Evolutionary conservation across 2,888 invertebrate genomes (phyloP).

Genomic region (Patella depressa): DNA sequence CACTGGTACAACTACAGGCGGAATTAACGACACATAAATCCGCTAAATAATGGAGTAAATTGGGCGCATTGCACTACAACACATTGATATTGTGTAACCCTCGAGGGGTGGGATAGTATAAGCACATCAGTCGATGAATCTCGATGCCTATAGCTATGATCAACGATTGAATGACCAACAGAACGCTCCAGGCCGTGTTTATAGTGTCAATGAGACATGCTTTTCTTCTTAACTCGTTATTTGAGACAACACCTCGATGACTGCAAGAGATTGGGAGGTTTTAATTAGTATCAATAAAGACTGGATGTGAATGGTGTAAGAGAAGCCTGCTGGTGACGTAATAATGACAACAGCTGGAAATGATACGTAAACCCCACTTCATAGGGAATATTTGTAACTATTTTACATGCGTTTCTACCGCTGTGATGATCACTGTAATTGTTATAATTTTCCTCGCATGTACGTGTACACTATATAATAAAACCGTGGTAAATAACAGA

Average conservation of each 20-base stretch:
- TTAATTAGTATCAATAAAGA: slow-evolving; percentile 13
- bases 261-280: neutral
- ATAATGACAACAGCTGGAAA: slow-evolving; percentile 7
- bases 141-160: neutral
- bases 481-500: too few relatives aligned
- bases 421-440: too few relatives aligned
- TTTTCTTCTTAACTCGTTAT: slow-evolving; percentile 10
- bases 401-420: too few relatives aligned
- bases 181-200: neutral
- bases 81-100: slow-evolving; percentile 4
- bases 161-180: slow-evolving; percentile 4
- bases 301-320: neutral
- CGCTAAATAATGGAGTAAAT: neutral
- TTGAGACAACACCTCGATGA: slow-evolving; percentile 8
- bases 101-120: neutral
- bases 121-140: neutral
- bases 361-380: neutral
- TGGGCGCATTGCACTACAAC: neutral
- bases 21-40: neutral
- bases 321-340: slow-evolving; percentile 9
- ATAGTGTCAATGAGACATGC: slow-evolving; percentile 10
- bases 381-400: too few relatives aligned
- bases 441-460: too few relatives aligned
- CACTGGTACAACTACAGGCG: neutral
- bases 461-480: too few relatives aligned